Conservation (phyloP, 2,888 invertebrate genomes). For the Deroplatys truncata region DNA sequence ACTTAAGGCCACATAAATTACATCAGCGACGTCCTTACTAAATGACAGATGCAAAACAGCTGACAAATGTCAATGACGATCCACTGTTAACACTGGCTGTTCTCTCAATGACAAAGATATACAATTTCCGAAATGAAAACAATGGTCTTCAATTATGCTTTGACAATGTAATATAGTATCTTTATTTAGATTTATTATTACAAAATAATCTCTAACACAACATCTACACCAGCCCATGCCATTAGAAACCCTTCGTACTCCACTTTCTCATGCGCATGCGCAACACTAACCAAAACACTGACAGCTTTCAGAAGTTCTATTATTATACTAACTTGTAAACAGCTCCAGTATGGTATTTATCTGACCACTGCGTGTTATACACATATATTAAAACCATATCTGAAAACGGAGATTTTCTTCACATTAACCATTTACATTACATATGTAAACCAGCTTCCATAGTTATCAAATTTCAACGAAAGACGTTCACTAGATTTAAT, state of each 20-base stretch:
- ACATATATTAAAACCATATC: neutral
- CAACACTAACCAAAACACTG: neutral
- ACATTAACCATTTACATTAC: neutral
- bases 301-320: neutral
- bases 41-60: slow-evolving; percentile 6
- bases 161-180: neutral
- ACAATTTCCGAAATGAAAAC: neutral
- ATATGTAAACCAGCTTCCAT: neutral
- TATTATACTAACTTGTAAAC: neutral
- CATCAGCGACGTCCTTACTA: neutral
- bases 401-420: neutral
- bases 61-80: neutral
- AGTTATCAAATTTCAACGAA: neutral
- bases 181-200: neutral
- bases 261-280: neutral
- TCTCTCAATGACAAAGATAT: neutral
- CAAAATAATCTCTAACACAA: neutral
- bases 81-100: neutral
- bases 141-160: neutral
- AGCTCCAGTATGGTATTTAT: neutral
- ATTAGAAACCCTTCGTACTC: neutral
- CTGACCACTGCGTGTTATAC: neutral
- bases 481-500: too few species aligned
- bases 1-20: neutral
- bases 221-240: slow-evolving; percentile 2